A percentile compares a stretch with the other conserved stretches of the same genome.
These are phyloP conservation scores for Pteropus alecto DNA, from an alignment of 2,113 vertebrate genomes.

Conservation along the genomic window DNA sequence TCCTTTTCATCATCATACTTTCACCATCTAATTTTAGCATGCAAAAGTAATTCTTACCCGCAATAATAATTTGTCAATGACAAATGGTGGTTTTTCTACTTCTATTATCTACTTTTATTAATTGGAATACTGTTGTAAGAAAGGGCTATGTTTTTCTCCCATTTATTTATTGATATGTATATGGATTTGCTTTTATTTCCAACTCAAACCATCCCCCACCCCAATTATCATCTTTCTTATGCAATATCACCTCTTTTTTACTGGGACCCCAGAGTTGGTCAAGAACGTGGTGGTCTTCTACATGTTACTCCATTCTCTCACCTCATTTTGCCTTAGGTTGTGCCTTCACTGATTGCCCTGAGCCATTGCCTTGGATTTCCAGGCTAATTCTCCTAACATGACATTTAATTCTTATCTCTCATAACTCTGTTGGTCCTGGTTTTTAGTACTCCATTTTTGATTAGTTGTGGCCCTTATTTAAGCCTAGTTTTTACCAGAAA, in stretches of 20 bases:
- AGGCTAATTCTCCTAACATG: background rate
- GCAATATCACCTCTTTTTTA: background rate
- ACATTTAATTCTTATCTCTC: background rate
- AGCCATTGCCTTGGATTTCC: background rate
- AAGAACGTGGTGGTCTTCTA: background rate
- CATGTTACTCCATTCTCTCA: background rate
- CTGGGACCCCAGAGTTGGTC: background rate
- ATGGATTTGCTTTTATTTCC: background rate
- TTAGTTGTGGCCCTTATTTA: background rate
- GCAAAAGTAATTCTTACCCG: background rate
- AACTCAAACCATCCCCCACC: background rate
- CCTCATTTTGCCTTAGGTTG: background rate
- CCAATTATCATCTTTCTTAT: background rate
- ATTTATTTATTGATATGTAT: background rate
- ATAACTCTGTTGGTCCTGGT: background rate
- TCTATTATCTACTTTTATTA: conserved; percentile 2
- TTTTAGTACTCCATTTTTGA: background rate
- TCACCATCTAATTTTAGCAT: background rate
- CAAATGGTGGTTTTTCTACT: background rate
- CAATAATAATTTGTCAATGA: background rate
- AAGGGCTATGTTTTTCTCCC: background rate
- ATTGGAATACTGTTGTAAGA: background rate
- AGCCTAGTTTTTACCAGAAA: background rate
- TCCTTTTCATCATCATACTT: background rate
- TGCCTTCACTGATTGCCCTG: background rate